These are phyloP conservation scores for Drosophila planitibia DNA, from an alignment of 2,888 invertebrate genomes.

Conservation along the genomic window DNA sequence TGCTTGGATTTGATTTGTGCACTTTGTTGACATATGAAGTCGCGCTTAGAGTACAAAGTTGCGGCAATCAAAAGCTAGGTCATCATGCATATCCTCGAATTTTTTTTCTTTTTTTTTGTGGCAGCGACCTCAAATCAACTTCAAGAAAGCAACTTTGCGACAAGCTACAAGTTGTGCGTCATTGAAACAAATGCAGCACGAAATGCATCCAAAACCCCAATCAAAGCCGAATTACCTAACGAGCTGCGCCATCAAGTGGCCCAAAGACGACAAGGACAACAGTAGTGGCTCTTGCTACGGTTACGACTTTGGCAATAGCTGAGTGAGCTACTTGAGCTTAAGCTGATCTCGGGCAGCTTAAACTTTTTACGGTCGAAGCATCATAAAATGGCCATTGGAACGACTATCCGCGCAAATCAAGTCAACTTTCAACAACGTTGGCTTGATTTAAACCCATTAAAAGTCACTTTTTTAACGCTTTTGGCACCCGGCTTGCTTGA, in stretches of 20 bases:
- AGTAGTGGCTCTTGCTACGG: not conserved
- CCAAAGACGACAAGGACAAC: constrained; percentile 7
- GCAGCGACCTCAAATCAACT: not conserved
- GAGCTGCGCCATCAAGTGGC: constrained; percentile 73
- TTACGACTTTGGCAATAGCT: constrained; percentile 4
- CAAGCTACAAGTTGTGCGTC: constrained; percentile 61
- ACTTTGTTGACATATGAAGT: constrained; percentile 39
- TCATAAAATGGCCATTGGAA: constrained; percentile 63
- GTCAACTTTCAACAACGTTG: constrained; percentile 81
- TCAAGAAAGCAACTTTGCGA: constrained; percentile 21
- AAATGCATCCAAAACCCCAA: constrained; percentile 73
- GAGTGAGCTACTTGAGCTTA: constrained; percentile 45
- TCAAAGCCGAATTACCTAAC: constrained; percentile 79
- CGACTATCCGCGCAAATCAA: constrained; percentile 69
- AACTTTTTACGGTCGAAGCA: constrained; percentile 62
- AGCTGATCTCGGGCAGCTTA: constrained; percentile 71
- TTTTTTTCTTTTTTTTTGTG: not conserved
- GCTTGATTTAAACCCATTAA: constrained; percentile 83
- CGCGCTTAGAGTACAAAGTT: constrained; percentile 17
- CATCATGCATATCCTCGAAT: not conserved
- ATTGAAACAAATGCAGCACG: constrained; percentile 80
- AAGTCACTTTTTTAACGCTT: constrained; percentile 83
- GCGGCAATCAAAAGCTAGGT: constrained; percentile 5
- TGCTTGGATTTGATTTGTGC: constrained; percentile 11
- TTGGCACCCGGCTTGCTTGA: constrained; percentile 58